A percentile compares a stretch with the other conserved stretches of the same genome.
phyloP scores from a whole-genome alignment of 2,113 vertebrate genomes.

The Pseudorasbora parva region DNA sequence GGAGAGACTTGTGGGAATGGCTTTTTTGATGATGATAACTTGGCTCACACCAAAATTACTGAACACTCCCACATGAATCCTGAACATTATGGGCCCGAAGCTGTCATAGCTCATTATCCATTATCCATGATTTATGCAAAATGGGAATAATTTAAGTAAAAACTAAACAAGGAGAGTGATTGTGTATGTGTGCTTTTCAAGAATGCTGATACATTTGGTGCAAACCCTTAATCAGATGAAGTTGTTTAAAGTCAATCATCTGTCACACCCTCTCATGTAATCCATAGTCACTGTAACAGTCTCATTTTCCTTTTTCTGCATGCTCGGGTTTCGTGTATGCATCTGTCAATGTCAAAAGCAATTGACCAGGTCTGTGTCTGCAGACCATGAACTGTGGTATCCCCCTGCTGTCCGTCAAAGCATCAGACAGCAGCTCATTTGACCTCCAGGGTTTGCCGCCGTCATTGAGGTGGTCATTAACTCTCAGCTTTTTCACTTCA shows the following conservation, averaged over 20 bases:
- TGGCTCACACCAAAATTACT: background rate
- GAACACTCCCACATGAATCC: background rate
- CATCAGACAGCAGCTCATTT: background rate
- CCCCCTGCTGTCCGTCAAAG: slow-evolving; percentile 22
- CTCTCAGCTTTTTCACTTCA: slow-evolving; percentile 9
- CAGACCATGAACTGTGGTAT: background rate
- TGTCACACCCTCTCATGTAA: background rate
- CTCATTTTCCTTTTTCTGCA: background rate
- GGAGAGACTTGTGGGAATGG: slow-evolving; percentile 17
- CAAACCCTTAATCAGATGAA: background rate
- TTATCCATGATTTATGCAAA: slow-evolving; percentile 25
- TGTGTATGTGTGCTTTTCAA: background rate
- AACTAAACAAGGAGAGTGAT: background rate
- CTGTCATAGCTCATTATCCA: background rate
- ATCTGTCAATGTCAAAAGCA: slow-evolving; percentile 28
- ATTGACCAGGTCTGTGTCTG: background rate
- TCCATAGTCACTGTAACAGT: too few relatives aligned
- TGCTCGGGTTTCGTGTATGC: background rate
- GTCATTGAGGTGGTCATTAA: slow-evolving; percentile 35
- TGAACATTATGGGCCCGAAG: background rate
- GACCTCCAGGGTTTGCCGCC: slow-evolving; percentile 24
- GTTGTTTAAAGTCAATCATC: background rate
- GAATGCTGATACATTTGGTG: background rate
- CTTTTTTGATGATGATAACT: slow-evolving; percentile 37
- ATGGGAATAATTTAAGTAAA: background rate